Evolutionary conservation across 1,140 invertebrate species (phyloP), one percentile per base, ranked within the genome.

Genomic region (Drosophila ambigua): DNA sequence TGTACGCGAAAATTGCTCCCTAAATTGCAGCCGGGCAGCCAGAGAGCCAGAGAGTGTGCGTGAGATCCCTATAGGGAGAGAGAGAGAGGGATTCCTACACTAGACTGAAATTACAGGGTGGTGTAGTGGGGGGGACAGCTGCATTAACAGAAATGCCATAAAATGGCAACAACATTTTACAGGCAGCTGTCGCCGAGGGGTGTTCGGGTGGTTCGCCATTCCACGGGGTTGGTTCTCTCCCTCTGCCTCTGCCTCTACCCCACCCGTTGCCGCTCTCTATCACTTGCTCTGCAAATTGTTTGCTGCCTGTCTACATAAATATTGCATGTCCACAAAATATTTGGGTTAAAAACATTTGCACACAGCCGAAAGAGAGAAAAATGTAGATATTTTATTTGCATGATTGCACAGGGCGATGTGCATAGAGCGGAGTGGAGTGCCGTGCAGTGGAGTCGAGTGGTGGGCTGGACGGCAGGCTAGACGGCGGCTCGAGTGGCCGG

Each of bases 251-350:
- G 5, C 31, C 1, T 4, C 5, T 5, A 5, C 11, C 8, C 3
- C 44, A 39, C 28, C 51, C 57, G 66, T 67, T 50, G 15, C 16
- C 55, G 45, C 50, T 65, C 11, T n/a, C 6, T 50, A 61, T 65
- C 60, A 31, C 45, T 65, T 24, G 39, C 31, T 50, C 64, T 55
- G 55, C 62, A 67, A 79, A 69, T 68, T 71, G 71, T 63, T 66
- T 75, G 71, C 76, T 46, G 69, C 26, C 64, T 79, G 58, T 72
- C 65, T 65, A 69, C 75, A 88, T 77, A 88, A 88, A 79, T 79
- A 74, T 82, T 88, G 72, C 76, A 88, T 88, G 83, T 83, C 79
- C 83, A 88, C 84, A 83, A 88, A 88, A 89, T 88, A 88, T 88
- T 88, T 88, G 79, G 83, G 83, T 88, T 88, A 88, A 79, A 78